Base-by-base conservation (phyloP, 53 echinoderm and acorn worm species). In the Holothuria leucospilota region DNA sequence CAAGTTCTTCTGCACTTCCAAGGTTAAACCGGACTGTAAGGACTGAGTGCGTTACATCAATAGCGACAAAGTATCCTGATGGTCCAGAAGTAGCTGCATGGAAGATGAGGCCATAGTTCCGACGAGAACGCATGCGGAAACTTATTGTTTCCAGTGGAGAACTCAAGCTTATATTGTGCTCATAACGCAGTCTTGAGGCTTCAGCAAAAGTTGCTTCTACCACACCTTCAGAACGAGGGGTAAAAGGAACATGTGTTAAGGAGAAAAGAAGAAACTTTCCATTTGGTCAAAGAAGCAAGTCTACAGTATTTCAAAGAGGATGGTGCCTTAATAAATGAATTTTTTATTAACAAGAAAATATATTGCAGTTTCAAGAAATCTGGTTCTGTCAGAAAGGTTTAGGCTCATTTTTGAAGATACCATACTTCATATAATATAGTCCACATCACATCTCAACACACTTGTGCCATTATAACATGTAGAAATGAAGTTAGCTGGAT, bases 141-240 rank as follows among this genome's bases (percentile, higher is more conserved):
- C 91, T 87, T 56, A 98, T 88, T 73, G 92, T 78, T 58, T 83
- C 77, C 11, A 98, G 60, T 39, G 51, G 38, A 1, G 72, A 56
- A 18, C 82, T 85, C 5, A 53, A 29, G 39, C 90, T 95, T 52
- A 95, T 88, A 83, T 77, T 92, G 87, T 95, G 89, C 42, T 61
- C 88, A 79, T 93, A 95, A n/a, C 34, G 56, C 16, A 80, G 80
- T 30, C 67, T 86, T 29, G 88, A 84, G 81, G 80, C 79, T 15
- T 91, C 91, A 51, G 86, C 59, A 86, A 98, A 98, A 6, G 98
- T 95, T 14, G 88, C 93, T 39, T 86, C 87, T 28, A 90, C 77
- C 20, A 95, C 90, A 83, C 98, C 98, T 98, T n/a, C n/a, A n/a
- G n/a, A n/a, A 53, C 5, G 23, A 85, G 29, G 28, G 23, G 20